Conservation (phyloP, 2,113 vertebrate genomes). For the Archilochus colubris region DNA sequence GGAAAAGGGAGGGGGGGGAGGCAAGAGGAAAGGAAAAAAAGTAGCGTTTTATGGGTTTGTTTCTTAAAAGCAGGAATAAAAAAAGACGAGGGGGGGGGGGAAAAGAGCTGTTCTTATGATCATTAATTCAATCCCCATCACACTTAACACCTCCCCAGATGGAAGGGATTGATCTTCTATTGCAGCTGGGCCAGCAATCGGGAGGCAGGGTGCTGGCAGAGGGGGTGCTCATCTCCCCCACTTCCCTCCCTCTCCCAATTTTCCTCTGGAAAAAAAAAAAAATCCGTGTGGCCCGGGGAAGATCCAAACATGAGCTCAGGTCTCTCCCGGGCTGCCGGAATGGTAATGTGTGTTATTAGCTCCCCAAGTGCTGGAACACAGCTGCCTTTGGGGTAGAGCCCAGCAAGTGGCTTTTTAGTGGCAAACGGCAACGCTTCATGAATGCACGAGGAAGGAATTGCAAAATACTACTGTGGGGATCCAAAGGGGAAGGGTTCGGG, state of each 20-base stretch:
- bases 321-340: not conserved
- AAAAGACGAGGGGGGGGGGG: not conserved
- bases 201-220: not conserved
- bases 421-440: constrained; percentile 18
- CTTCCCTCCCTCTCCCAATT: not conserved
- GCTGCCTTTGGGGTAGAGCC: constrained; percentile 38
- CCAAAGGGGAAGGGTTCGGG: constrained; percentile 46
- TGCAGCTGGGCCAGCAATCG: constrained; percentile 46
- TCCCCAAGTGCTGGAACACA: not conserved
- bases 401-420: constrained; percentile 25
- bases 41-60: constrained; percentile 61
- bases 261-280: not conserved
- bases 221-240: not conserved
- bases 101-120: no score
- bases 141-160: constrained; percentile 56
- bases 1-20: not conserved
- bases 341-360: constrained; percentile 18
- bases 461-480: constrained; percentile 34
- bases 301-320: not conserved
- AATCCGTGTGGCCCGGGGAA: not conserved
- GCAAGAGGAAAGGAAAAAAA: constrained; percentile 13
- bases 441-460: constrained; percentile 42
- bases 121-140: constrained; percentile 36
- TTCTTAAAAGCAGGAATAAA: constrained; percentile 29
- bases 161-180: constrained; percentile 63